Evolutionary conservation across 2,113 vertebrate genomes (phyloP).

Genomic region (Labeo rohita): DNA sequence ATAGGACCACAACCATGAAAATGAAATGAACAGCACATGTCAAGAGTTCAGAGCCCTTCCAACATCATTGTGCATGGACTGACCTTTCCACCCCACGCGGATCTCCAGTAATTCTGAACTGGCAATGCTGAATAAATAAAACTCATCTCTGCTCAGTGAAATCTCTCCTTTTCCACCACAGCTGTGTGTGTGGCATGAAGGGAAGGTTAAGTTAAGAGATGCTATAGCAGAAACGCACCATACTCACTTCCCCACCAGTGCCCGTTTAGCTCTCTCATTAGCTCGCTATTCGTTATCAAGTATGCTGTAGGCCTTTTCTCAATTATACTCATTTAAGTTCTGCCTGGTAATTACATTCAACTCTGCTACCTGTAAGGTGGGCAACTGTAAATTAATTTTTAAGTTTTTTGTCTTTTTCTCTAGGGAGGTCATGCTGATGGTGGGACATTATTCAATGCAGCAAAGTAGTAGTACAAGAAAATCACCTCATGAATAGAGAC

Average conservation of each 20-base stretch:
- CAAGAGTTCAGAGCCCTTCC: not conserved
- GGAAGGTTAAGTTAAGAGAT: conserved; percentile 9
- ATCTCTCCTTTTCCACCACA: conserved; percentile 14
- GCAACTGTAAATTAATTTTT: conserved; percentile 80
- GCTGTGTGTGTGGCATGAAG: not conserved
- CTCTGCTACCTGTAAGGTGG: conserved; percentile 82
- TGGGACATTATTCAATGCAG: conserved; percentile 64
- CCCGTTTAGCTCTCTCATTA: conserved; percentile 74
- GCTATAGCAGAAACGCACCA: conserved; percentile 38
- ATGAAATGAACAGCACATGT: conserved; percentile 22
- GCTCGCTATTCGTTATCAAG: conserved; percentile 75
- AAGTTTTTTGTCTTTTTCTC: conserved; percentile 72
- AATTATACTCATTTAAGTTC: conserved; percentile 79
- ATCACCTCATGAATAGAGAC: conserved; percentile 64
- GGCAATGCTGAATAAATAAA: conserved; percentile 35
- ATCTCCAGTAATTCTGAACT: conserved; percentile 45
- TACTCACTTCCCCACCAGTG: conserved; percentile 66
- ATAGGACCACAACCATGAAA: not conserved
- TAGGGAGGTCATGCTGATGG: conserved; percentile 72
- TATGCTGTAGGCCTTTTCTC: conserved; percentile 79
- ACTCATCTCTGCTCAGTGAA: not conserved
- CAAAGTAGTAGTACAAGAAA: conserved; percentile 67
- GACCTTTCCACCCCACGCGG: conserved; percentile 71
- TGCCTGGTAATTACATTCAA: conserved; percentile 81
- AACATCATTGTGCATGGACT: conserved; percentile 39